These are phyloP conservation scores for Napeogenes inachia DNA, from an alignment of 2,888 invertebrate species.

Conservation along the genomic window DNA sequence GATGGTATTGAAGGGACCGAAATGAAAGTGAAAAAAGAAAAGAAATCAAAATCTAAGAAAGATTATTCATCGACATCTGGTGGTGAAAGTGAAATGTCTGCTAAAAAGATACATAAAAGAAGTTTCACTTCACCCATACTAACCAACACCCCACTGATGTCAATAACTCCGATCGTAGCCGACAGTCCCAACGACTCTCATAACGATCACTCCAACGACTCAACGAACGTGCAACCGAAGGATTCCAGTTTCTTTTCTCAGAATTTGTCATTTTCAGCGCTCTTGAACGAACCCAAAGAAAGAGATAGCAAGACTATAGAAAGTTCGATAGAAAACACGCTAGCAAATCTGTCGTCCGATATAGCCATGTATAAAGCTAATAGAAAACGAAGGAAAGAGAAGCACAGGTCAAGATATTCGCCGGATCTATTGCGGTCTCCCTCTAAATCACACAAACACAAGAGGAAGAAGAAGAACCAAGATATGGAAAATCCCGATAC, in stretches of 20 bases:
- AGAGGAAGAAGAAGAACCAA: constrained; percentile 87
- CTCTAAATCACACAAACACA: constrained; percentile 86
- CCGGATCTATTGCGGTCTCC: constrained; percentile 81
- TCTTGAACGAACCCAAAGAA: constrained; percentile 62
- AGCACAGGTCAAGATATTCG: constrained; percentile 85
- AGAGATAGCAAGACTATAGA: constrained; percentile 68
- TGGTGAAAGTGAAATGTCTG: constrained; percentile 44
- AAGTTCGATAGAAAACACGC: constrained; percentile 67
- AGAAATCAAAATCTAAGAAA: constrained; percentile 62
- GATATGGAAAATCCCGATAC: constrained; percentile 76
- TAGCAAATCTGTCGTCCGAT: constrained; percentile 69
- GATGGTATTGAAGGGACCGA: constrained; percentile 56
- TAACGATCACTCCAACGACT: constrained; percentile 71
- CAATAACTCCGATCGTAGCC: constrained; percentile 71
- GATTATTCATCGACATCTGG: constrained; percentile 49
- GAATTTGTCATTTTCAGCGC: constrained; percentile 71
- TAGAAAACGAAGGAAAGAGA: constrained; percentile 84
- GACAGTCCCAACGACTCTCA: constrained; percentile 73
- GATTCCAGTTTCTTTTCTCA: constrained; percentile 54
- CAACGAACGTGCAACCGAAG: constrained; percentile 48
- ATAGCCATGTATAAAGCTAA: constrained; percentile 78
- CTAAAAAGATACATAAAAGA: constrained; percentile 64
- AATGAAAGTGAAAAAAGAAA: constrained; percentile 59
- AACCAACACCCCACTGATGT: constrained; percentile 74
- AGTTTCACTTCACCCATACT: constrained; percentile 71